Conservation (phyloP, 2,113 vertebrate species). For the Phocoena sinus region DNA sequence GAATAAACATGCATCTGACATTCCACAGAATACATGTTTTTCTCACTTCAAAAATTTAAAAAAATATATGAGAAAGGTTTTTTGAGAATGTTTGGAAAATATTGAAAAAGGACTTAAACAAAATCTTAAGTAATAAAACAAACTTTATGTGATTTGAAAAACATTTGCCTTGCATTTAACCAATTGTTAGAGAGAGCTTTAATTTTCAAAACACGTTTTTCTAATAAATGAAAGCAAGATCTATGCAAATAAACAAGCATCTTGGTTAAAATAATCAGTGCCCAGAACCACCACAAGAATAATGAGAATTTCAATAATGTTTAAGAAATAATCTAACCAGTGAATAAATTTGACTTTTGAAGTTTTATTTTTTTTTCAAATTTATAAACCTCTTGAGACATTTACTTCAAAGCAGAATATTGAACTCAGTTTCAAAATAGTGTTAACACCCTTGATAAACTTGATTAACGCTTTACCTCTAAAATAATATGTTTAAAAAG, state of each 20-base stretch:
- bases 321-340: background rate
- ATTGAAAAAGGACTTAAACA: background rate
- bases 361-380: background rate
- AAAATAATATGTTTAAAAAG: background rate
- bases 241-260: background rate
- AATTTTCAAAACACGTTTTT: slow-evolving; percentile 37
- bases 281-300: background rate
- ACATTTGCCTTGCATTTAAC: background rate
- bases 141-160: background rate
- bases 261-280: background rate
- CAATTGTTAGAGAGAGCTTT: background rate
- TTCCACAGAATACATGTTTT: background rate
- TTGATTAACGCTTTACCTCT: background rate
- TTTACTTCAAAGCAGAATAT: background rate
- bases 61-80: background rate
- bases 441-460: background rate
- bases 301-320: background rate
- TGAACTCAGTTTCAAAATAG: background rate
- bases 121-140: background rate
- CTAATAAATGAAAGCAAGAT: background rate
- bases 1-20: background rate
- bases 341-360: background rate
- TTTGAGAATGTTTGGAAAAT: background rate
- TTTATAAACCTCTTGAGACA: background rate
- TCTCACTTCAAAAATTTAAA: slow-evolving; percentile 32